Evolutionary conservation across 1,140 invertebrate genomes (phyloP), one percentile per base, ranked within the genome.

Genomic region (Drosophila oshimai): DNA sequence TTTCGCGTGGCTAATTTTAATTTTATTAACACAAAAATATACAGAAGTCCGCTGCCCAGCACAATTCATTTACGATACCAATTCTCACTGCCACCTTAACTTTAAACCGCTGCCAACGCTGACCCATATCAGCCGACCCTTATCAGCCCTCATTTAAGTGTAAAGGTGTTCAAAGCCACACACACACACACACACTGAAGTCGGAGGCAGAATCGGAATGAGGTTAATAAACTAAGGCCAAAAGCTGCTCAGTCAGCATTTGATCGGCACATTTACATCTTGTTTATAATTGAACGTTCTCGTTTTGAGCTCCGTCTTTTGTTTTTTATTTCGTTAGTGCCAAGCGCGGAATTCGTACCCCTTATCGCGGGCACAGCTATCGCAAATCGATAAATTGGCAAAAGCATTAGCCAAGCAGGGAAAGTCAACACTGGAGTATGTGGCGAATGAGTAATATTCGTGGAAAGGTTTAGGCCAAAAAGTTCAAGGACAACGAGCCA

Each of bases 151-250:
- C 51, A 39, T 29, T 58, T 1, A 22, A 22, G n/a, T n/a, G n/a
- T n/a, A n/a, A n/a, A n/a, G n/a, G n/a, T n/a, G n/a, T n/a, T n/a
- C 17, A 49, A 15, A 5, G 6, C 3, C 20, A n/a, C 37, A 15
- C 12, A 22, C 22, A 15, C 15, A 6, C 7, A 31, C 7, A 10
- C 18, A 44, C 13, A 6, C 6, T 6, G n/a, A 6, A 17, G 15
- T 34, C 46, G 33, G 17, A 24, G 54, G n/a, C 49, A 54, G 47
- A 36, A 17, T 9, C 28, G 33, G 36, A 71, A 80, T 72, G 62
- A 71, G 80, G 80, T 84, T 86, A 87, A 84, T 75, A 86, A 84
- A 84, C 80, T 72, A 57, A 80, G 61, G 36, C 33, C 46, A 55
- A 75, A 80, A 80, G 26, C 18, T 33, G 61, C 71, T 10, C 34